Evolutionary conservation across 1,140 invertebrate genomes (phyloP), one percentile per base, ranked within the genome.

Genomic region (Drosophila eugracilis): DNA sequence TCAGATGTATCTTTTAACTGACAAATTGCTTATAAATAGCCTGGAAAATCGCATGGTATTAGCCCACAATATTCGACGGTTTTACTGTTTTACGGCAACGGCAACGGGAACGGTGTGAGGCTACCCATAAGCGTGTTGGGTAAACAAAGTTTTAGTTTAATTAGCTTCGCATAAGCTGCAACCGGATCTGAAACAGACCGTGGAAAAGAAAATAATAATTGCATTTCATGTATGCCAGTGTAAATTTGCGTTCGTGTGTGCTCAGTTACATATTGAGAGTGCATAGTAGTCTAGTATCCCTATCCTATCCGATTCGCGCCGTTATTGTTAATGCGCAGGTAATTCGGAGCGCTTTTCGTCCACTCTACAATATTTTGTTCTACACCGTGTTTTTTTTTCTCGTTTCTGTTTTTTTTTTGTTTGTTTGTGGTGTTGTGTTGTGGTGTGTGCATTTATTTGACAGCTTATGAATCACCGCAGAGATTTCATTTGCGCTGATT

Each of bases 71-170:
- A 30, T 30, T 12, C 28, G 28, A 12, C 28, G 28, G 9, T n/a
- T n/a, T n/a, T n/a, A n/a, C n/a, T 30, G 28, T 10, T 4, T 30
- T 30, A 7, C 7, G 28, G 5, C 26, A 26, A 7, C 28, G 28
- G 28, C n/a, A n/a, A n/a, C n/a, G n/a, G n/a, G n/a, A n/a, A n/a
- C n/a, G n/a, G n/a, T n/a, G n/a, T n/a, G n/a, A n/a, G n/a, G n/a
- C n/a, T n/a, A n/a, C n/a, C n/a, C n/a, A n/a, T n/a, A 32, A 32
- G 30, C 15, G 36, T 44, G 22, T 44, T 44, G 42, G 21, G 42
- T 44, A 45, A 45, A 45, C 44, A 45, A 45, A 45, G 44, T 45
- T 45, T 41, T 45, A 45, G 44, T 45, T 45, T 45, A 45, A 45
- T 45, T 45, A 45, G 44, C 44, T 45, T 2, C 44, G 44, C 44